Evolutionary conservation across 2,113 vertebrate genomes (phyloP), one percentile per base, ranked within the genome.

Genomic region (Osmerus eperlanus): DNA sequence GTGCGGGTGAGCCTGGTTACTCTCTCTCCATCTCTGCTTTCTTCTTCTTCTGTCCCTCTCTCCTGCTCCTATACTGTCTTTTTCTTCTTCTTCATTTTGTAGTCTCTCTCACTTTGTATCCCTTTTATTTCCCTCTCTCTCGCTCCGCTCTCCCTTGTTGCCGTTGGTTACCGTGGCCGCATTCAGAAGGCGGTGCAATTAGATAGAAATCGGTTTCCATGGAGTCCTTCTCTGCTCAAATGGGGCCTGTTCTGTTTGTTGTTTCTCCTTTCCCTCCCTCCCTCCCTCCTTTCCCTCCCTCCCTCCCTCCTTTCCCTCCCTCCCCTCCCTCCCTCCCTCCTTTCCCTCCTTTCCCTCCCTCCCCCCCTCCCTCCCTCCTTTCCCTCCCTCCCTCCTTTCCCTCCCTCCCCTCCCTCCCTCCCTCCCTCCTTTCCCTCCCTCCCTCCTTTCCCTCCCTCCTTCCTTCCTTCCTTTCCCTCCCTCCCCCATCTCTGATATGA

Each of bases 151-250:
- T 62, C 80, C 76, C 71, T 82, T 13, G 90, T 93, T 92, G 91
- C 90, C 86, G 84, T 65, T 89, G 86, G 91, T 91, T 88, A 92
- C 92, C 71, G 82, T 85, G 83, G 78, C 84, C 81, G 82, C 81
- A 85, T 32, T 62, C 87, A 85, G 86, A 88, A 90, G 82, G 79
- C 72, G 60, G 78, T 41, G 81, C 87, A 91, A 92, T 92, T 91
- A 93, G 91, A 92, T 86, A 85, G 91, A 89, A 90, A 92, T 92
- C 79, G 85, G 91, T 93, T 92, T 89, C 91, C 91, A 91, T 91
- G 90, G 89, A 72, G 73, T 80, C 83, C 71, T 85, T 80, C 76
- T 81, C 70, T 85, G 79, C 87, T 84, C 85, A 85, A 91, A 91
- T 82, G 88, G 87, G 83, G 80, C 85, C 71, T 74, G 82, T 70